Evolutionary conservation across 2,888 invertebrate genomes (phyloP).

Genomic region (Phlogophora meticulosa): DNA sequence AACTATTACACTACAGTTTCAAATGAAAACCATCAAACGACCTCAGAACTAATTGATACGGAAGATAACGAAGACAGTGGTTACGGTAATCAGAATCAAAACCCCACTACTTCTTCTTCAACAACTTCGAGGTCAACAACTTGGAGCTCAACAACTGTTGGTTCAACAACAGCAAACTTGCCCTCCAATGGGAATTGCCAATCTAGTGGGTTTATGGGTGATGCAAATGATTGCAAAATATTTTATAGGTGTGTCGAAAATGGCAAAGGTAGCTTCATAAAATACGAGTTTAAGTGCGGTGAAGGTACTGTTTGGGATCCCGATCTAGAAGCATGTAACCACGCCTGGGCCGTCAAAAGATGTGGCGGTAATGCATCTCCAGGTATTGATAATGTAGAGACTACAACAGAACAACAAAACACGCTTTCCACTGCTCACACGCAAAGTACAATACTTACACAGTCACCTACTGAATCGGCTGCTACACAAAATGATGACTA

Average conservation of each 20-base stretch:
- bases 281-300: conserved; percentile 92
- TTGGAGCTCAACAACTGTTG: conserved; percentile 36
- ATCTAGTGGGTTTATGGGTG: conserved; percentile 91
- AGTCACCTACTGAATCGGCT: conserved; percentile 56
- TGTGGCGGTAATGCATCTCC: conserved; percentile 68
- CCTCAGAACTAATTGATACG: conserved; percentile 45
- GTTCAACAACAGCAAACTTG: conserved; percentile 39
- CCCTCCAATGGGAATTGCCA: conserved; percentile 74
- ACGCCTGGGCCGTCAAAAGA: conserved; percentile 88
- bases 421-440: conserved; percentile 43
- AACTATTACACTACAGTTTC: conserved; percentile 55
- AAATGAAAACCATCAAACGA: conserved; percentile 57
- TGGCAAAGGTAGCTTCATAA: conserved; percentile 91
- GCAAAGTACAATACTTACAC: conserved; percentile 54
- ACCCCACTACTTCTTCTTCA: conserved; percentile 46
- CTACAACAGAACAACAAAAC: conserved; percentile 47
- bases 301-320: conserved; percentile 93
- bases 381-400: conserved; percentile 52
- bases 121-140: conserved; percentile 55
- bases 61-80: conserved; percentile 65
- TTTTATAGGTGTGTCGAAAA: conserved; percentile 93
- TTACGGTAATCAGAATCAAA: conserved; percentile 66
- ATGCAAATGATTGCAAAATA: conserved; percentile 91
- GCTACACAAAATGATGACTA: conserved; percentile 60
- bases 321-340: conserved; percentile 90